phyloP scores from a whole-genome alignment of 2,113 vertebrate species.

The Equus quagga region DNA sequence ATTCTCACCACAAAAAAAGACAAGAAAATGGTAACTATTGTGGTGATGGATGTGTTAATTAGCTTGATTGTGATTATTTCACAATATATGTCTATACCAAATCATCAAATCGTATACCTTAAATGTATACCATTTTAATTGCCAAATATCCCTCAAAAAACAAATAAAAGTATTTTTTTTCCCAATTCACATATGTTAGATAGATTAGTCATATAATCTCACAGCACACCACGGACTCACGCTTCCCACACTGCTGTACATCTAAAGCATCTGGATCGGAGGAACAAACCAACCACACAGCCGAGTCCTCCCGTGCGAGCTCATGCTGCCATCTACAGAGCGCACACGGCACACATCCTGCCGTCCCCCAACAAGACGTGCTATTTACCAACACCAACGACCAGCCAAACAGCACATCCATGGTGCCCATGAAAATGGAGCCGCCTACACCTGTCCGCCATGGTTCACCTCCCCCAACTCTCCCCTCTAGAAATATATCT shows the following conservation, averaged over 20 bases:
- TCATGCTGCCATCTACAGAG: neutral
- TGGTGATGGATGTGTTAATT: neutral
- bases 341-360: fast-evolving
- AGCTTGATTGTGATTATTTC: neutral
- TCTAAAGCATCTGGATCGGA: neutral
- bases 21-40: neutral
- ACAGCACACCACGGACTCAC: fast-evolving
- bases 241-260: fast-evolving
- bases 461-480: neutral
- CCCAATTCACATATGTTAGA: neutral
- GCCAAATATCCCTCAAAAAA: neutral
- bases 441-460: neutral
- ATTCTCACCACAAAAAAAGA: neutral
- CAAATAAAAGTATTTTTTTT: neutral
- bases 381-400: fast-evolving
- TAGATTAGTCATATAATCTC: neutral
- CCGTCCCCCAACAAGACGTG: fast-evolving
- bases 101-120: neutral
- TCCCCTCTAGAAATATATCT: neutral
- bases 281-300: too few species aligned
- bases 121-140: neutral
- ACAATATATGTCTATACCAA: fast-evolving
- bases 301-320: neutral
- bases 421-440: fast-evolving
- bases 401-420: fast-evolving